These are phyloP conservation scores for Brachionus angularis DNA, from an alignment of 1,140 invertebrate genomes.

Conservation along the genomic window DNA sequence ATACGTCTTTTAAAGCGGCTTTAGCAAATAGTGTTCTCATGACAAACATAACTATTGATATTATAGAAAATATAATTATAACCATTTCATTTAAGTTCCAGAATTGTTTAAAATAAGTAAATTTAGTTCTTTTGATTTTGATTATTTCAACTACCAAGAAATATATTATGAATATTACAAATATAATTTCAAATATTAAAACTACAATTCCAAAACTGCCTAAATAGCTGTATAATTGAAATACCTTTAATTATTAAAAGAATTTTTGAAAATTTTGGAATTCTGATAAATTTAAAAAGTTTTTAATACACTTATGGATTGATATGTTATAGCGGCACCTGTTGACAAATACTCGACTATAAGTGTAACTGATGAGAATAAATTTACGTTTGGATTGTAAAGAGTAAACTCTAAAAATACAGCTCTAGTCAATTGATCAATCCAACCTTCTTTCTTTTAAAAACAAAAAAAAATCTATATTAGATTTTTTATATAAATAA, in stretches of 20 bases:
- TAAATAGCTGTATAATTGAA: conserved; percentile 55
- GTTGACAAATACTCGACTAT: conserved; percentile 46
- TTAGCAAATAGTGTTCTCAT: conserved; percentile 58
- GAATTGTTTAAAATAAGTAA: conserved; percentile 58
- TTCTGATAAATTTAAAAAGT: not conserved
- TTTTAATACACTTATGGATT: conserved; percentile 52
- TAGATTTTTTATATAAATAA: no score
- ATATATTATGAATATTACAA: conserved; percentile 52
- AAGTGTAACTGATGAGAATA: conserved; percentile 46
- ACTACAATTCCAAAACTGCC: conserved; percentile 55
- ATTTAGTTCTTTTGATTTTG: conserved; percentile 52
- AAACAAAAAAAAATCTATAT: no score
- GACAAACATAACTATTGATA: conserved; percentile 58
- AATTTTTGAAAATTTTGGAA: not conserved
- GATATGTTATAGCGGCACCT: conserved; percentile 48
- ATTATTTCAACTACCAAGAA: conserved; percentile 52
- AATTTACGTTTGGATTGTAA: conserved; percentile 47
- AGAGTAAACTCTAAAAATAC: conserved; percentile 46
- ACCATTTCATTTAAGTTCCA: conserved; percentile 60
- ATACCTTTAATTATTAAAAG: conserved; percentile 49
- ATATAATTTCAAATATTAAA: conserved; percentile 53
- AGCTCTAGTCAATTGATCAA: conserved; percentile 46
- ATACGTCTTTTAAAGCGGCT: conserved; percentile 55
- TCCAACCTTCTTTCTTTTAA: conserved; percentile 44
- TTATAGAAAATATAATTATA: conserved; percentile 56